Percentiles rank a stretch among this genome's conserved stretches.
phyloP scores from a whole-genome alignment of 1,140 invertebrate genomes.

The Liolophura sinensis region DNA sequence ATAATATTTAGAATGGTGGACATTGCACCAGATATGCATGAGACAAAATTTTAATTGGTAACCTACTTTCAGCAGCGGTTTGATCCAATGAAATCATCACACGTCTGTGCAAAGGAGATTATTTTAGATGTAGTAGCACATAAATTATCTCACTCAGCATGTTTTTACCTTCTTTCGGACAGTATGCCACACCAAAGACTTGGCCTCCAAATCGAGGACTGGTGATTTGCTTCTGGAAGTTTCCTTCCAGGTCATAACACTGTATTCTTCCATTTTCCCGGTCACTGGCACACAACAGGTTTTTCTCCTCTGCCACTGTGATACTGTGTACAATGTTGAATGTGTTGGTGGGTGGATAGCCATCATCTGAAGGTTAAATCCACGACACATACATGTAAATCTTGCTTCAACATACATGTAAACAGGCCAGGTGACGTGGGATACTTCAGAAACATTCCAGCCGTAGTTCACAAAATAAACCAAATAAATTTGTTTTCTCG shows the following conservation, averaged over 20 bases:
- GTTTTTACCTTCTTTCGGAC: conserved; percentile 32
- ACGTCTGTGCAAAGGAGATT: no score
- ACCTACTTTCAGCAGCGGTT: no score
- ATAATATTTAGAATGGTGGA: no score
- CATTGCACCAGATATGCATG: no score
- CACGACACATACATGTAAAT: not conserved
- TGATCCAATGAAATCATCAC: no score
- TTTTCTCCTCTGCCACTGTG: conserved; percentile 78
- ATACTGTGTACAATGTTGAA: conserved; percentile 83
- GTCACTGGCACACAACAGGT: conserved; percentile 89
- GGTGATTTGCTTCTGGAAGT: conserved; percentile 46
- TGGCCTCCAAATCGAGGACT: conserved; percentile 47
- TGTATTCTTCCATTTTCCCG: conserved; percentile 83
- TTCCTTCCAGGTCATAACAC: conserved; percentile 58
- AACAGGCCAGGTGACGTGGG: no score
- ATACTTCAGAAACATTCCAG: no score
- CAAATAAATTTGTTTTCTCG: no score
- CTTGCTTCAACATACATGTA: not conserved
- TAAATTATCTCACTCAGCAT: no score
- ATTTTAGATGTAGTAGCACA: no score
- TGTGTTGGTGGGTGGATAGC: conserved; percentile 52
- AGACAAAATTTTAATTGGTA: no score
- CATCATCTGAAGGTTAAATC: not conserved
- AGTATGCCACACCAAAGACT: conserved; percentile 58
- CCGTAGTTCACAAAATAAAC: no score